Percentiles rank a stretch among this genome's conserved stretches.
These are phyloP conservation scores for Varanus salvator DNA, from an alignment of 2,113 vertebrate genomes.

Conservation along the genomic window DNA sequence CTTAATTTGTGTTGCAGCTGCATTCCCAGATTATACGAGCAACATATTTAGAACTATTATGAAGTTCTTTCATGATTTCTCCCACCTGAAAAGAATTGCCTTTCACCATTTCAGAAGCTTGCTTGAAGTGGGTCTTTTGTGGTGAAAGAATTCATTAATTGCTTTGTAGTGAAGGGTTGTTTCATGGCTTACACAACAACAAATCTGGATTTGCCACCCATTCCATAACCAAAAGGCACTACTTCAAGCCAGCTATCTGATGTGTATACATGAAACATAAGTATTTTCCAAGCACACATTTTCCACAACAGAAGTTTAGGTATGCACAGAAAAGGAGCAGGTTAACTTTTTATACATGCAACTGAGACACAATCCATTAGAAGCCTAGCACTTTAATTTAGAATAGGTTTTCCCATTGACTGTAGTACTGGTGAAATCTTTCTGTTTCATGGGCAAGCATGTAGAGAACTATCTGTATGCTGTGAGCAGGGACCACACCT, in stretches of 20 bases:
- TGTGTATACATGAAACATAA: background rate
- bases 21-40: slow-evolving; percentile 32
- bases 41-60: slow-evolving; percentile 10
- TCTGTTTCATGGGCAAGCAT: background rate
- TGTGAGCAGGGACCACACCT: background rate
- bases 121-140: background rate
- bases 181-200: background rate
- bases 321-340: background rate
- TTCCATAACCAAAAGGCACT: background rate
- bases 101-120: slow-evolving; percentile 12
- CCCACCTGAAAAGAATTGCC: background rate
- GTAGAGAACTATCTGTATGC: background rate
- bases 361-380: background rate
- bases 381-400: background rate
- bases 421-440: background rate
- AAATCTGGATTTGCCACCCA: background rate
- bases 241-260: background rate
- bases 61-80: slow-evolving; percentile 14
- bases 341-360: background rate
- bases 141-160: background rate
- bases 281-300: background rate
- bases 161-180: background rate
- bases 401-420: background rate
- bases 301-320: background rate
- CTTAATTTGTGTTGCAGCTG: slow-evolving; percentile 55